A percentile compares a stretch with the other conserved stretches of the same genome.
Evolutionary conservation across 2,888 invertebrate genomes (phyloP).

Genomic region (Synanthedon tipuliformis): DNA sequence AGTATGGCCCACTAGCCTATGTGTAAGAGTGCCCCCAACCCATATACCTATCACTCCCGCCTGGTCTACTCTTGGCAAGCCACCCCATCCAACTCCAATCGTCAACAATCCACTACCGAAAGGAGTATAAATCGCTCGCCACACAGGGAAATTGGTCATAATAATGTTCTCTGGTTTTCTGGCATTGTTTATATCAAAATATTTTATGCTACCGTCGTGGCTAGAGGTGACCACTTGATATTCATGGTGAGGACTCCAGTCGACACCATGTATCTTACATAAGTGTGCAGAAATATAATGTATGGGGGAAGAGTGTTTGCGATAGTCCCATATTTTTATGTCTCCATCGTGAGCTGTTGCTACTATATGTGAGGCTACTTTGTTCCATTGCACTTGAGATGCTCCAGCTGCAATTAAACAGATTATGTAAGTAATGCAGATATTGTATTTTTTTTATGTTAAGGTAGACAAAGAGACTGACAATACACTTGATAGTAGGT

Average conservation of each 20-base stretch:
- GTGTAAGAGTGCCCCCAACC: conserved; percentile 77
- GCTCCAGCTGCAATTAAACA: conserved; percentile 76
- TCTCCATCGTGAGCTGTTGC: conserved; percentile 97
- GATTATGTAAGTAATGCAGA: too few species aligned
- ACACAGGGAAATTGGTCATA: conserved; percentile 87
- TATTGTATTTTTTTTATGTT: too few species aligned
- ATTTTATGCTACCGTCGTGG: conserved; percentile 95
- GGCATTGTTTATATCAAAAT: conserved; percentile 91
- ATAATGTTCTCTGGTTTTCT: conserved; percentile 86
- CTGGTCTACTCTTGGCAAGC: conserved; percentile 81
- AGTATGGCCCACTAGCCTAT: conserved; percentile 93
- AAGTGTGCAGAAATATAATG: conserved; percentile 95
- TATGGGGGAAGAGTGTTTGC: conserved; percentile 87
- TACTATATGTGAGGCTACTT: conserved; percentile 82
- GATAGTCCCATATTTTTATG: conserved; percentile 94
- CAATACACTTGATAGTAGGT: too few species aligned
- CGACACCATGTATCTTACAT: conserved; percentile 89
- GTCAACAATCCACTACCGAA: conserved; percentile 93
- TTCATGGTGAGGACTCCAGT: conserved; percentile 91
- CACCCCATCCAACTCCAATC: conserved; percentile 90
- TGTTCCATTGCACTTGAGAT: conserved; percentile 95
- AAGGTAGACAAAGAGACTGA: too few species aligned
- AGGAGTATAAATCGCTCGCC: conserved; percentile 93
- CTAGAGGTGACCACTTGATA: conserved; percentile 91
- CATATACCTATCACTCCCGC: conserved; percentile 70